Evolutionary conservation across 2,888 invertebrate species (phyloP).

Genomic region (Loripinus fragilis): DNA sequence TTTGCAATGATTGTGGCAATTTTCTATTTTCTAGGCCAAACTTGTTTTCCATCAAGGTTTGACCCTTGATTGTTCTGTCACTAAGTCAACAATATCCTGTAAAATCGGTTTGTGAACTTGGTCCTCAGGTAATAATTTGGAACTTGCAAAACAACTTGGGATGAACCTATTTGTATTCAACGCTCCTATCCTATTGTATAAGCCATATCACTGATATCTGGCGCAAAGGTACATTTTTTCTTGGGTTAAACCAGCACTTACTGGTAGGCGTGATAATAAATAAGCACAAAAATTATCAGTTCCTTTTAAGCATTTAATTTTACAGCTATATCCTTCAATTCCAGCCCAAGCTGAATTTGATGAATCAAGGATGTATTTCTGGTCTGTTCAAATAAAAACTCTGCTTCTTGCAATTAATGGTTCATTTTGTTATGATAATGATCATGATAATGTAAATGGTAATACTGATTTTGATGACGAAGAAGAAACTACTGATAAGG

Average conservation of each 20-base stretch:
- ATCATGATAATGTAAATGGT: too few species aligned
- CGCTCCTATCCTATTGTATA: too few species aligned
- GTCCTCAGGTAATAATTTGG: neutral
- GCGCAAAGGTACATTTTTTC: neutral
- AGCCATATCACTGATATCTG: too few species aligned
- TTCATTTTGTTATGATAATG: too few species aligned
- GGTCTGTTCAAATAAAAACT: too few species aligned
- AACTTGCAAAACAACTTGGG: neutral
- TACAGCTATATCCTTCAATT: neutral
- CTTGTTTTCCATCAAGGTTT: neutral
- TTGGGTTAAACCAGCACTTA: neutral
- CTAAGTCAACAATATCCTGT: too few species aligned
- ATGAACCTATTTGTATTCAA: neutral
- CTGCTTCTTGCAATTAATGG: too few species aligned
- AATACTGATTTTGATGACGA: too few species aligned
- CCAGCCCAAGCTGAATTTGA: constrained; percentile 4
- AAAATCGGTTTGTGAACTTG: neutral
- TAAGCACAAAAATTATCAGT: neutral
- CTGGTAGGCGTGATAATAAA: neutral
- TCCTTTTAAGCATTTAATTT: neutral
- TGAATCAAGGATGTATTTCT: too few species aligned
- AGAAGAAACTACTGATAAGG: too few species aligned
- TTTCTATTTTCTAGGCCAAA: neutral
- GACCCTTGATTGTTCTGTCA: too few species aligned
- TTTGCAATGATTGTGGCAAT: neutral